Evolutionary conservation across 2,113 vertebrate genomes (phyloP).

Genomic region (Redunca redunca): DNA sequence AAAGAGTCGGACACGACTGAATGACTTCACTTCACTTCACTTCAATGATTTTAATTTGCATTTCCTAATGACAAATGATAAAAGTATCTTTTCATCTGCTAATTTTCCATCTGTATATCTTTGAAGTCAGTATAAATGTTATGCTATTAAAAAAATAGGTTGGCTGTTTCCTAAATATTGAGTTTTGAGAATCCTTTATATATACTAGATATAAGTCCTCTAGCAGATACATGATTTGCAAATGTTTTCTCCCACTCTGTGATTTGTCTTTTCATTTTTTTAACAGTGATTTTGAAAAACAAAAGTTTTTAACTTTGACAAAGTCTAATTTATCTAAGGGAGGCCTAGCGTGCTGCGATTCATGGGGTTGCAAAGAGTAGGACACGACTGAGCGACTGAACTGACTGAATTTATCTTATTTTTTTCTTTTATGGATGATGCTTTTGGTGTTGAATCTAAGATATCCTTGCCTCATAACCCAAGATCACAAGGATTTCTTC

Average conservation of each 20-base stretch:
- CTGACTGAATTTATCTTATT: background rate
- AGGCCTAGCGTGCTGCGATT: no score
- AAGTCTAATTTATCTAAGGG: background rate
- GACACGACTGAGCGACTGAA: no score
- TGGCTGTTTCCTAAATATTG: background rate
- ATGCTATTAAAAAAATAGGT: background rate
- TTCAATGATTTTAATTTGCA: background rate
- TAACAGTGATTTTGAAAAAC: background rate
- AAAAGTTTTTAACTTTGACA: background rate
- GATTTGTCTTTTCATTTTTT: background rate
- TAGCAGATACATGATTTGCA: background rate
- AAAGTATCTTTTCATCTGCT: background rate
- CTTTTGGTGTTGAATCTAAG: slow-evolving; percentile 22
- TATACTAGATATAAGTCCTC: background rate
- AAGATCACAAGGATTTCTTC: background rate
- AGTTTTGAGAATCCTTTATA: background rate
- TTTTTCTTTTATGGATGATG: background rate
- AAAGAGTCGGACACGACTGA: no score
- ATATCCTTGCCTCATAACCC: background rate
- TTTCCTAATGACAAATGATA: background rate
- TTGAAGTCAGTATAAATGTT: background rate
- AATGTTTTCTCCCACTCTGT: background rate
- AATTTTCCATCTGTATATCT: background rate
- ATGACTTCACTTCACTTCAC: no score
- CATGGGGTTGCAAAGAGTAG: no score